Conservation (phyloP, 1,140 invertebrate species). For the Araneus ventricosus region DNA sequence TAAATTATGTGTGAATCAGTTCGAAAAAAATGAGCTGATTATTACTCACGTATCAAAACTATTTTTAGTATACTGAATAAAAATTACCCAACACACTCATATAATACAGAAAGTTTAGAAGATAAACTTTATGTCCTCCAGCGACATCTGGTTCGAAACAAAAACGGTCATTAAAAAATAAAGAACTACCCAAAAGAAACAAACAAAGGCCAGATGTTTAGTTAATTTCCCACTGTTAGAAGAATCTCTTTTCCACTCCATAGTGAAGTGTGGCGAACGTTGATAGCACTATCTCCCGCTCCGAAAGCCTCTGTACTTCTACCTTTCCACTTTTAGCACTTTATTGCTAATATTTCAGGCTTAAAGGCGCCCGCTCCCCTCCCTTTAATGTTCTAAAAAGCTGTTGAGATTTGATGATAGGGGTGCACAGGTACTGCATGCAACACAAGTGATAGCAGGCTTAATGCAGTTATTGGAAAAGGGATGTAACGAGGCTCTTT, state of each 20-base stretch:
- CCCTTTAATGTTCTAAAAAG: slow-evolving; percentile 62
- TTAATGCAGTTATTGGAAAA: slow-evolving; percentile 63
- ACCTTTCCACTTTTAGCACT: slow-evolving; percentile 49
- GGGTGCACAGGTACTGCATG: slow-evolving; percentile 6
- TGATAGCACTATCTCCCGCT: slow-evolving; percentile 57
- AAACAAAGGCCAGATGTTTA: slow-evolving; percentile 48
- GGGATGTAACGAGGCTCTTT: slow-evolving; percentile 35
- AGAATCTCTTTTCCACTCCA: background rate
- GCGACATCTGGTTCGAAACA: background rate
- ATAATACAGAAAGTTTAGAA: background rate
- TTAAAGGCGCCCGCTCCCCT: slow-evolving; percentile 31
- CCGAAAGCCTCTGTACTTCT: slow-evolving; percentile 41
- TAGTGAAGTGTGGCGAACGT: background rate
- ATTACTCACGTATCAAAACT: no score
- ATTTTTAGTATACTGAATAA: no score
- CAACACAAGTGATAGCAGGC: slow-evolving; percentile 61
- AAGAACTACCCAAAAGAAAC: background rate
- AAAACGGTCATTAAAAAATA: background rate
- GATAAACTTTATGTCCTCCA: background rate
- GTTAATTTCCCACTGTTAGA: background rate
- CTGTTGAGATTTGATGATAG: slow-evolving; percentile 61
- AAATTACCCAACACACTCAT: background rate
- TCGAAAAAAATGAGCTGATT: no score
- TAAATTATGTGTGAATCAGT: no score
- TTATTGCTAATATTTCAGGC: slow-evolving; percentile 68